phyloP scores from a whole-genome alignment of 30 jellyfish, hydroid and myxozoan genomes.

The Hydra vulgaris region DNA sequence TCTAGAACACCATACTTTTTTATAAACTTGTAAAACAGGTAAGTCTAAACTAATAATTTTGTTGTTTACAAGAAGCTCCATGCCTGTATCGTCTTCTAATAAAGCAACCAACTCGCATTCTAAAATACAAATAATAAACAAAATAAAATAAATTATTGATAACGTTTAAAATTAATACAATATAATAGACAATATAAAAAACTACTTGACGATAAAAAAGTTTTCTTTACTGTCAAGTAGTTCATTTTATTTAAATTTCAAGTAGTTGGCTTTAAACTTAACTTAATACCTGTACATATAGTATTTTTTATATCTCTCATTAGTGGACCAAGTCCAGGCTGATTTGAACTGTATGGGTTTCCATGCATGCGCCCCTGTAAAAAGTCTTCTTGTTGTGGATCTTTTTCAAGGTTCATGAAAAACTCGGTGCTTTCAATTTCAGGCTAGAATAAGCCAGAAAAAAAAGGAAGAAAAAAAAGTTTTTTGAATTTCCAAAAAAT shows the following conservation, averaged over 20 bases:
- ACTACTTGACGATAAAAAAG: no score
- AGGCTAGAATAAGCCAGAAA: slow-evolving; percentile 23
- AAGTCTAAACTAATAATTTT: slow-evolving; percentile 82
- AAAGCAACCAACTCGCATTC: slow-evolving; percentile 87
- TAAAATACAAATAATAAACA: background rate
- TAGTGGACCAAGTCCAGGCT: slow-evolving; percentile 57
- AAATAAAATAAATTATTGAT: no score
- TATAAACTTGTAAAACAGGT: slow-evolving; percentile 83
- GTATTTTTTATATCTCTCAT: slow-evolving; percentile 82
- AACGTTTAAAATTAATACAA: no score
- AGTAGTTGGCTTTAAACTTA: no score
- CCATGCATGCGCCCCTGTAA: slow-evolving; percentile 96
- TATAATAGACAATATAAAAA: no score
- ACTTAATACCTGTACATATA: slow-evolving; percentile 96
- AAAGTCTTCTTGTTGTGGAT: slow-evolving; percentile 90
- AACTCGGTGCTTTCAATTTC: slow-evolving; percentile 74
- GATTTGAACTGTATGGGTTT: slow-evolving; percentile 84
- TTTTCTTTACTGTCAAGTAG: no score
- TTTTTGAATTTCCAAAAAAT: background rate
- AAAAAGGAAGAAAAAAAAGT: background rate
- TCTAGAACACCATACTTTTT: slow-evolving; percentile 83
- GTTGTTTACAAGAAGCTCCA: slow-evolving; percentile 93
- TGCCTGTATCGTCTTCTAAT: slow-evolving; percentile 92
- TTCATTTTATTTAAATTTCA: no score
- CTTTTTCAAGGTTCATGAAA: slow-evolving; percentile 72